phyloP scores from a whole-genome alignment of 2,888 invertebrate genomes.

The Heteromurus nitidus region DNA sequence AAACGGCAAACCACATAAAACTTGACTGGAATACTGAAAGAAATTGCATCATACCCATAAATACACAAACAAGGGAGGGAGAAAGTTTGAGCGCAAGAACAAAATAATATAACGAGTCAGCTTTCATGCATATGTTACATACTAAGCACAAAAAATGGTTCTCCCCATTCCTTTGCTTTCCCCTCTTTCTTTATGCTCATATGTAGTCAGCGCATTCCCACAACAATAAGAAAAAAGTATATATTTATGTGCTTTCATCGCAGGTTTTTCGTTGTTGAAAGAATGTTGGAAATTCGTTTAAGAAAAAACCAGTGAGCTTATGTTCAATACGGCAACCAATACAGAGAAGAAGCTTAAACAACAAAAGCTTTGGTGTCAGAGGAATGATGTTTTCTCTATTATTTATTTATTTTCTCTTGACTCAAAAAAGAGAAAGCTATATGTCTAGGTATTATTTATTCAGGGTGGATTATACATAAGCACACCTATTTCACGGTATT shows the following conservation, averaged over 20 bases:
- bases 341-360: background rate
- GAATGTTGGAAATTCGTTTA: background rate
- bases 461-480: background rate
- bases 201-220: constrained; percentile 10
- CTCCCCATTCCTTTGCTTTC: background rate
- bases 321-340: background rate
- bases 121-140: background rate
- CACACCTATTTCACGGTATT: background rate
- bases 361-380: background rate
- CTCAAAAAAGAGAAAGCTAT: background rate
- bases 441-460: background rate
- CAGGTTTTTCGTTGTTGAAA: constrained; percentile 27
- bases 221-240: constrained; percentile 9
- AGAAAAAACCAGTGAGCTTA: background rate
- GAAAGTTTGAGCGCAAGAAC: constrained; percentile 16
- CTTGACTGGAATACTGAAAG: constrained; percentile 61
- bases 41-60: constrained; percentile 61
- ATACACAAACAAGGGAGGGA: constrained; percentile 35
- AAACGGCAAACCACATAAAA: constrained; percentile 63
- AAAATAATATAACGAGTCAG: constrained; percentile 30
- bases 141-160: no score
- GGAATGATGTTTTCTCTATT: background rate
- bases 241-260: background rate
- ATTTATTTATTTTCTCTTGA: background rate
- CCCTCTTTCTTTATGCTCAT: no score